Conservation (phyloP, 2,113 vertebrate species). For the Sphaerodactylus townsendi region DNA sequence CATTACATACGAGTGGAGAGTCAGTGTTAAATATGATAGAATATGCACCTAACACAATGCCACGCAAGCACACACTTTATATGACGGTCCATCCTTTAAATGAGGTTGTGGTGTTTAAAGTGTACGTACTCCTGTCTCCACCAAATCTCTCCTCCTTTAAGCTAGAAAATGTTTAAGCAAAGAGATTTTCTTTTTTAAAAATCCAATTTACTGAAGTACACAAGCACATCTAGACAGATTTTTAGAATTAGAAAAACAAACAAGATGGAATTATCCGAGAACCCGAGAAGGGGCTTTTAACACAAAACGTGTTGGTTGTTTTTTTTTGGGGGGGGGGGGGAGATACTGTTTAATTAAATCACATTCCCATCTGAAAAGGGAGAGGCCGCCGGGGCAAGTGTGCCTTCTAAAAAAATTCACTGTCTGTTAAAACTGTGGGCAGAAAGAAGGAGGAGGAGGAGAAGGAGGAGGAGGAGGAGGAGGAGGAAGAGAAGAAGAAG, state of each 20-base stretch:
- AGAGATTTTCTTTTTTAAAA: not conserved
- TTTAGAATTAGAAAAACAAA: conserved; percentile 17
- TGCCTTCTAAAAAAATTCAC: conserved; percentile 23
- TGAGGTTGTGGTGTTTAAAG: not conserved
- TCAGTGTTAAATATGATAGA: conserved; percentile 2
- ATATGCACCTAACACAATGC: not conserved
- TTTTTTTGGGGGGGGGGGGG: too few relatives aligned
- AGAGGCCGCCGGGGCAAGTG: rapidly evolving
- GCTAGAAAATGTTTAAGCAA: conserved; percentile 7
- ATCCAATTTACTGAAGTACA: conserved; percentile 36
- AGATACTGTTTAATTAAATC: conserved; percentile 34
- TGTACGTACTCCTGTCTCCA: not conserved
- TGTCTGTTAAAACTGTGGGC: not conserved
- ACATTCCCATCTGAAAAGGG: conserved; percentile 4
- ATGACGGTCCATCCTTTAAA: not conserved
- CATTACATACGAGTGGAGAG: conserved; percentile 26
- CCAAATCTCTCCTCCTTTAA: not conserved
- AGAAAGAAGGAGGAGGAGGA: conserved; percentile 19
- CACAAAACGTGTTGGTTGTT: not conserved
- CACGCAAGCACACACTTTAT: not conserved
- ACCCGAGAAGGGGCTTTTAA: conserved; percentile 22
- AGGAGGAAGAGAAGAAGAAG: conserved; percentile 10
- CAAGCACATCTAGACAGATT: conserved; percentile 3
- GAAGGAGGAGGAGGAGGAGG: conserved; percentile 6
- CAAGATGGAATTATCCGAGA: conserved; percentile 14